Base-by-base conservation (phyloP, 2,888 invertebrate species). In the Drosophila dives region DNA sequence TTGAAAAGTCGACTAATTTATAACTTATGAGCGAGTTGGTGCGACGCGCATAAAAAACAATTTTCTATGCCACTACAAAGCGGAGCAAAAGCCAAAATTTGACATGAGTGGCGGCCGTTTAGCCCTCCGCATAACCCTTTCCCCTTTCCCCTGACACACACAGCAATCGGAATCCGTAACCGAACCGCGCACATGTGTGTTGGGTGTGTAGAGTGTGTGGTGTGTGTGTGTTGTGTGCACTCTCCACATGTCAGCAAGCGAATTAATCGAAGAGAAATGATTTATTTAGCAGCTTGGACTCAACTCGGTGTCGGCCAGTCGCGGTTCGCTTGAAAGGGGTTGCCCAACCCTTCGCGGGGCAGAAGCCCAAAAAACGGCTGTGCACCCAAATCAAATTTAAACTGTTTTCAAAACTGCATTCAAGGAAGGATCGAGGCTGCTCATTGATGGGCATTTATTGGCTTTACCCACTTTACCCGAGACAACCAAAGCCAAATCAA, bases 251-350 rank as follows among this genome's bases (percentile, higher is more conserved):
- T 92, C 93, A 92, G 92, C 92, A 92, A 92, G 91, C 89, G 92
- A 92, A 93, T 93, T 92, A 93, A 93, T 93, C 92, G 92, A 91
- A 92, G 91, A 92, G 92, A 93, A 93, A 92, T 93, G 93, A 93
- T 93, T 93, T 93, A 93, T 92, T 92, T 90, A 90, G 82, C 89
- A 42, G 83, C 87, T 86, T 72, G 81, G 84, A 77, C 77, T 45
- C 23, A 23, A 23, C 45, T 8, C 20, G 42, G 81, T 82, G 91
- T 83, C 83, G 91, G 85, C 77, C 88, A 63, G 72, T 72, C 48
- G 50, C 62, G 60, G 58, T 55, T 59, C 69, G 54, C 56, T 54
- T 48, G 61, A 64, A 84, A 29, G 29, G 85, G 85, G 90, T 89
- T 86, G 71, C 62, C 69, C 72, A 77, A 67, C 77, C 81, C 55